Percentiles rank a stretch among this genome's conserved stretches.
Evolutionary conservation across 2,113 vertebrate genomes (phyloP).

Genomic region (Oenanthe melanoleuca): DNA sequence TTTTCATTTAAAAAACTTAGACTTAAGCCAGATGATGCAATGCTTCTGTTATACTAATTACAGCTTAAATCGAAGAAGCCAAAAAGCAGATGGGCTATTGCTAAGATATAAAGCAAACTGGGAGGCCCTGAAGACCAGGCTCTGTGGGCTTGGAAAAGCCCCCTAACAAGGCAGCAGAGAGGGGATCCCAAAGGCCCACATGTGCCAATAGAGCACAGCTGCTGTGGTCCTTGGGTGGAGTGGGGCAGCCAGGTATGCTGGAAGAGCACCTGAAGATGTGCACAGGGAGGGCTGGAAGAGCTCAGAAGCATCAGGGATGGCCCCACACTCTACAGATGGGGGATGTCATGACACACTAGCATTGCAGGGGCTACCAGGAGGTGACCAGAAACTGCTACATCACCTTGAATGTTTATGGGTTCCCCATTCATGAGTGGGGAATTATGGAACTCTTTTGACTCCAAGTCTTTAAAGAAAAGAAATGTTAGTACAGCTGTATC

Average conservation of each 20-base stretch:
- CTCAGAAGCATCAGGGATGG: fast-evolving
- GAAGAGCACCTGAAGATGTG: fast-evolving
- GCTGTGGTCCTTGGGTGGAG: fast-evolving
- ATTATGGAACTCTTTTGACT: not conserved
- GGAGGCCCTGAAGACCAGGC: not conserved
- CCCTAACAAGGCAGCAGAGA: not conserved
- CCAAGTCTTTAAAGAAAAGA: not conserved
- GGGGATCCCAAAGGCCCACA: fast-evolving
- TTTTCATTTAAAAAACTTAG: not conserved
- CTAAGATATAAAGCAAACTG: not conserved
- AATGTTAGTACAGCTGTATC: not conserved
- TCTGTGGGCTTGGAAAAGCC: not conserved
- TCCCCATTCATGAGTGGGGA: not conserved
- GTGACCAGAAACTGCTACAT: not conserved
- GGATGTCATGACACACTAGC: fast-evolving
- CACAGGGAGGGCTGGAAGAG: not conserved
- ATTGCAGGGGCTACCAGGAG: not conserved
- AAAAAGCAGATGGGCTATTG: not conserved
- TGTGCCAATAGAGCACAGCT: fast-evolving
- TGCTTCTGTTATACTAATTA: not conserved
- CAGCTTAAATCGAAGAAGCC: not conserved
- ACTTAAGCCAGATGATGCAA: not conserved
- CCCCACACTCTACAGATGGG: too few relatives aligned
- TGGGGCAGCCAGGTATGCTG: fast-evolving
- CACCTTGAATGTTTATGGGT: not conserved